Evolutionary conservation across 2,797 vertebrate genomes (phyloP).

Genomic region (Gouania willdenowi): DNA sequence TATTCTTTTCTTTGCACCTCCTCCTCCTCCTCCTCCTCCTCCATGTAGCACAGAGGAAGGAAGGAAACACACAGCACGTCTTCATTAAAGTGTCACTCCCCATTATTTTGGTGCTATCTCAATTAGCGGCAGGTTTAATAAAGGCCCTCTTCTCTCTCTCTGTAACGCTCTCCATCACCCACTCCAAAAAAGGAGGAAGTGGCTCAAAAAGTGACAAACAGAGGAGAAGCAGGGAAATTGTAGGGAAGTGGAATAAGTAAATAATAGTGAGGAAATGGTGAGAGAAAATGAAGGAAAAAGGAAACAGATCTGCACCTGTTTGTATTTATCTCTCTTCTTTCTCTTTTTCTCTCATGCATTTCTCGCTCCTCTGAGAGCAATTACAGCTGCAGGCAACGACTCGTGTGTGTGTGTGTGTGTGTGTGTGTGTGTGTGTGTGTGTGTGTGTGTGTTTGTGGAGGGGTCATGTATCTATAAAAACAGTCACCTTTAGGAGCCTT

Average conservation of each 20-base stretch:
- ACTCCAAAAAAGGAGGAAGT: conserved; percentile 55
- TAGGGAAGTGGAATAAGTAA: conserved; percentile 13
- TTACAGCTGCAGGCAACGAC: conserved; percentile 69
- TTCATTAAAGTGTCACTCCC: conserved; percentile 82
- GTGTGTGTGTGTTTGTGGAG: conserved; percentile 10
- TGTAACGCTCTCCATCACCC: conserved; percentile 46
- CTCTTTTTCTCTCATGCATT: conserved; percentile 47
- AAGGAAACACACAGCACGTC: conserved; percentile 75
- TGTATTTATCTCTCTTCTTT: no score
- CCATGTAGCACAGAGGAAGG: conserved; percentile 51
- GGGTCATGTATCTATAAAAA: no score
- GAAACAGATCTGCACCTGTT: conserved; percentile 50
- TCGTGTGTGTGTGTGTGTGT: conserved; percentile 16
- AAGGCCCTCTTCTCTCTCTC: conserved; percentile 61
- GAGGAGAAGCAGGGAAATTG: conserved; percentile 8
- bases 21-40: conserved; percentile 30
- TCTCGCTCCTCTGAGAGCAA: conserved; percentile 73
- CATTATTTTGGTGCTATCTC: conserved; percentile 81
- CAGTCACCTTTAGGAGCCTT: no score
- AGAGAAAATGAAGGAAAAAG: conserved; percentile 6
- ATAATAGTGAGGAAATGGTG: conserved; percentile 17
- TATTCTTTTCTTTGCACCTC: conserved; percentile 46
- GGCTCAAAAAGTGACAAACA: conserved; percentile 32
- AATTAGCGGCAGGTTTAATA: conserved; percentile 83
- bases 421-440: conserved; percentile 14